Conservation (phyloP, 2,113 vertebrate species). For the Lucifuga dentata region DNA sequence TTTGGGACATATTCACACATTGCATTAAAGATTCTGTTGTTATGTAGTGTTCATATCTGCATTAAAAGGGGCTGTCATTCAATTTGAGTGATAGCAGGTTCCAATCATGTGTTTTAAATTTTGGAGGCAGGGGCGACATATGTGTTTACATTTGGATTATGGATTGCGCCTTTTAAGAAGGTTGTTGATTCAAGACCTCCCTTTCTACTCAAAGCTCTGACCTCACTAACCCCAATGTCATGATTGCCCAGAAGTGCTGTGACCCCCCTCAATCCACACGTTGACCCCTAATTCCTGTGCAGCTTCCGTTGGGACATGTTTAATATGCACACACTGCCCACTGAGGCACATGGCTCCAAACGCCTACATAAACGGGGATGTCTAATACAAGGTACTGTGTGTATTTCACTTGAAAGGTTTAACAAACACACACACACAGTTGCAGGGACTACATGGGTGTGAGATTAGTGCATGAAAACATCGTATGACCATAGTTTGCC, state of each 20-base stretch:
- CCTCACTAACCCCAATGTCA: background rate
- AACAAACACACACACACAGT: background rate
- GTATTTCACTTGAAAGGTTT: slow-evolving; percentile 43
- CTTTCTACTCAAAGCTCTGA: background rate
- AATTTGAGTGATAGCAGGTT: too few relatives aligned
- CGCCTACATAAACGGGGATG: slow-evolving; percentile 9
- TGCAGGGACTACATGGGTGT: slow-evolving; percentile 4
- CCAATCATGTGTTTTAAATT: too few relatives aligned
- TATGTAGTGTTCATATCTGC: too few relatives aligned
- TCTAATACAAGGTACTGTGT: slow-evolving; percentile 11
- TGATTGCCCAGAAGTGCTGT: background rate
- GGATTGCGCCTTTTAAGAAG: background rate
- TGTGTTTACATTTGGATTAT: too few relatives aligned
- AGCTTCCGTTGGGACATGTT: slow-evolving; percentile 27
- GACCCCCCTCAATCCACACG: background rate
- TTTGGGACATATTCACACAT: too few relatives aligned
- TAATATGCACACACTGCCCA: slow-evolving; percentile 32
- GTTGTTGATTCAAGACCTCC: slow-evolving; percentile 5
- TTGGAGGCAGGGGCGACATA: too few relatives aligned
- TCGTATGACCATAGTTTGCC: background rate
- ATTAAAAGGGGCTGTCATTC: too few relatives aligned
- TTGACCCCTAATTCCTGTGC: slow-evolving; percentile 12
- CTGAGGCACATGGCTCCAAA: slow-evolving; percentile 4
- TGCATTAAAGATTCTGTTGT: too few relatives aligned
- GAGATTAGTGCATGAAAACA: slow-evolving; percentile 2